Conservation (phyloP, 2,113 vertebrate genomes). For the Eublepharis macularius region DNA sequence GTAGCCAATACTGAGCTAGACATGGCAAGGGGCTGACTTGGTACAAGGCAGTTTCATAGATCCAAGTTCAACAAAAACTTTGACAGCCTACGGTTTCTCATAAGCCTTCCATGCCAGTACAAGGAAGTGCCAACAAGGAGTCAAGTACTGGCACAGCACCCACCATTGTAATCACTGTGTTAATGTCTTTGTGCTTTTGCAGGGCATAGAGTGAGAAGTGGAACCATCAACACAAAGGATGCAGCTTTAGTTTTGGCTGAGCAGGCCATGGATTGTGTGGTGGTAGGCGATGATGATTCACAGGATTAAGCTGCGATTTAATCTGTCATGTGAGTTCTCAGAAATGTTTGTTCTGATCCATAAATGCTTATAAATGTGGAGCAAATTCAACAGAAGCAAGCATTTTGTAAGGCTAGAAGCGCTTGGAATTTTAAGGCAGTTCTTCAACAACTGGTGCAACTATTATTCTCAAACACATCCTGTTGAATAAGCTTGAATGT, state of each 20-base stretch:
- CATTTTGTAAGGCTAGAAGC: neutral
- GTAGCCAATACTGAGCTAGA: too few relatives aligned
- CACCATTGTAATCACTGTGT: too few relatives aligned
- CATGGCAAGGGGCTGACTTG: too few relatives aligned
- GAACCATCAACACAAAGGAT: neutral
- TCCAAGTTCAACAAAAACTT: neutral
- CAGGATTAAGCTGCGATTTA: neutral
- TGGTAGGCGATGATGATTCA: too few relatives aligned
- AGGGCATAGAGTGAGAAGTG: neutral
- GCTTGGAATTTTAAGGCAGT: neutral
- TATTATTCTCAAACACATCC: neutral
- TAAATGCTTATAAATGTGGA: neutral
- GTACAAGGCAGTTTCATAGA: too few relatives aligned
- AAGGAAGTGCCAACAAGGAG: too few relatives aligned
- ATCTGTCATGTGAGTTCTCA: neutral
- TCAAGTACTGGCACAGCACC: neutral
- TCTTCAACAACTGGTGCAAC: neutral
- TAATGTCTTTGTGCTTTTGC: neutral
- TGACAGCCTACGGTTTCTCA: neutral
- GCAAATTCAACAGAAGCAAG: neutral
- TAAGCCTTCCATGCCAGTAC: neutral
- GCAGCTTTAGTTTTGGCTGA: neutral
- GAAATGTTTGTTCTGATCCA: neutral
- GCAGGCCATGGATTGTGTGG: neutral
- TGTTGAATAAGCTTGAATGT: neutral